Conservation (phyloP, 2,888 invertebrate species). For the Cinara cedri region DNA sequence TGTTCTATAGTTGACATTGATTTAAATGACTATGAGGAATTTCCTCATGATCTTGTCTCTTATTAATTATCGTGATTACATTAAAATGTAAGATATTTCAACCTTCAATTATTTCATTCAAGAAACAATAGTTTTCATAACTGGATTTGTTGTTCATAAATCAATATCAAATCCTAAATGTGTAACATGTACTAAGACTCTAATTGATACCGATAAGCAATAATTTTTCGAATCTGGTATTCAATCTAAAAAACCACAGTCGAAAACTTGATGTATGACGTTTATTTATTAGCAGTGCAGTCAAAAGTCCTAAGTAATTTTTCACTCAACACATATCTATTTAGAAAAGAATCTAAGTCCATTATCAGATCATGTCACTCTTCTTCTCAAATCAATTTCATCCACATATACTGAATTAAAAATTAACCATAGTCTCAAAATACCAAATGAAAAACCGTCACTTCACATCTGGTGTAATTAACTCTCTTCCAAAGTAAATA, state of each 20-base stretch:
- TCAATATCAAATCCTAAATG: not conserved
- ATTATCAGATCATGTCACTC: not conserved
- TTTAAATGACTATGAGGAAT: too few relatives aligned
- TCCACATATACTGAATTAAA: not conserved
- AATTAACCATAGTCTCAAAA: not conserved
- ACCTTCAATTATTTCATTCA: not conserved
- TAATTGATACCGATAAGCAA: not conserved
- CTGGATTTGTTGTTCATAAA: not conserved
- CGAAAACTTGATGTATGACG: not conserved
- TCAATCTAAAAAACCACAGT: not conserved
- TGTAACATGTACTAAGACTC: not conserved
- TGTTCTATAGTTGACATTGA: not conserved
- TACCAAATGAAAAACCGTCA: not conserved
- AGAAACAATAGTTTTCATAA: not conserved
- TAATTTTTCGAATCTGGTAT: not conserved
- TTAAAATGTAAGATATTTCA: not conserved
- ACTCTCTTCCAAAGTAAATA: too few relatives aligned
- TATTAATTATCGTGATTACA: not conserved
- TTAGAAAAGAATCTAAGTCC: not conserved
- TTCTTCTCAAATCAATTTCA: not conserved
- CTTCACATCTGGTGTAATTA: too few relatives aligned
- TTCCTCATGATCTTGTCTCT: not conserved
- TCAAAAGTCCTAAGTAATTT: not conserved
- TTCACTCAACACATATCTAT: not conserved
- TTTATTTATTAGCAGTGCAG: not conserved